phyloP scores from a whole-genome alignment of 2,797 vertebrate genomes.

The Vireo griseus region DNA sequence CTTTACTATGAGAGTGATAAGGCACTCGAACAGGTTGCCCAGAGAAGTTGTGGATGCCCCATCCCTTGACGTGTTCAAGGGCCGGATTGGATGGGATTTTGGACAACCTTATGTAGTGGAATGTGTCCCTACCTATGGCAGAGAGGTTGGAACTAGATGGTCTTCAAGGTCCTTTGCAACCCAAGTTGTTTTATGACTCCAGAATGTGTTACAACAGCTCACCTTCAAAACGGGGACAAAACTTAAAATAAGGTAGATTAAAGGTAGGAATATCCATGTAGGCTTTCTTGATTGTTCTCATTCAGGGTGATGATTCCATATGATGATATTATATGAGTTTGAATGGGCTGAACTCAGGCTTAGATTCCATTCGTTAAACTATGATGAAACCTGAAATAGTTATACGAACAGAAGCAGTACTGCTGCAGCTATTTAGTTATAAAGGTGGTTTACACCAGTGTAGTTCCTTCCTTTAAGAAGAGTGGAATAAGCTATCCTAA shows the following conservation, averaged over 20 bases:
- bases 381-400: neutral
- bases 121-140: neutral
- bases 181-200: neutral
- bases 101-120: neutral
- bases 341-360: neutral
- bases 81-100: neutral
- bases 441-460: neutral
- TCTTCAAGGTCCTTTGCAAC: neutral
- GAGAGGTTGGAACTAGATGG: neutral
- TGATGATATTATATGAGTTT: neutral
- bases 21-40: neutral
- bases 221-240: neutral
- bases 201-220: neutral
- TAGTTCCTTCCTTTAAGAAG: neutral
- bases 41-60: neutral
- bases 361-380: neutral
- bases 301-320: neutral
- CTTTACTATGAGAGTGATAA: neutral
- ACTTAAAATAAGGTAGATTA: neutral
- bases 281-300: neutral
- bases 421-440: neutral
- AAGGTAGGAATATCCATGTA: neutral
- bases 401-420: neutral
- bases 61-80: neutral
- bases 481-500: neutral